phyloP scores from a whole-genome alignment of 1,140 invertebrate genomes.

The Carposina sasakii region DNA sequence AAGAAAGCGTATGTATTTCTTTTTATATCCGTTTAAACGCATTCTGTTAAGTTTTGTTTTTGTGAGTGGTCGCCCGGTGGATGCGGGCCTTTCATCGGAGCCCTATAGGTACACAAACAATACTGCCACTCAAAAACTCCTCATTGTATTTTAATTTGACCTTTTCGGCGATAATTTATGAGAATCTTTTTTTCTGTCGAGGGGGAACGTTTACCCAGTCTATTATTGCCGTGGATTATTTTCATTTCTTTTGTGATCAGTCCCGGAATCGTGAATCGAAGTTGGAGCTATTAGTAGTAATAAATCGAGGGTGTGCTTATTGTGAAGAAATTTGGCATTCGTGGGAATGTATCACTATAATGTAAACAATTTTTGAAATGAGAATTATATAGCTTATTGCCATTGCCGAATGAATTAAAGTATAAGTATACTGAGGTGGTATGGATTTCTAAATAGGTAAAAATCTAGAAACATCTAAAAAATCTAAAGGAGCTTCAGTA shows the following conservation, averaged over 20 bases:
- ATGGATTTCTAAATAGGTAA: no score
- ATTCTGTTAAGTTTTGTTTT: conserved; percentile 72
- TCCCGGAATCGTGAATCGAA: no score
- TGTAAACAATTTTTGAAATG: conserved; percentile 7
- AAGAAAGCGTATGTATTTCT: conserved; percentile 70
- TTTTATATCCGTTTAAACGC: conserved; percentile 71
- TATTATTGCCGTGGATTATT: conserved; percentile 62
- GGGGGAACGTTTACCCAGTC: conserved; percentile 64
- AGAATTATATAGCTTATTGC: no score
- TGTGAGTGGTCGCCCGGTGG: conserved; percentile 50
- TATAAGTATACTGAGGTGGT: no score
- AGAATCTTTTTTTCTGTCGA: conserved; percentile 51
- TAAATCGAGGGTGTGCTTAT: conserved; percentile 2
- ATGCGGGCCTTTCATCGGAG: conserved; percentile 67
- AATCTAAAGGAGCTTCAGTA: no score
- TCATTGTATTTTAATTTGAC: conserved; percentile 73
- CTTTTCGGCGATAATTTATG: conserved; percentile 72
- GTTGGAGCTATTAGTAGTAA: conserved; percentile 30
- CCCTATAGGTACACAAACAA: conserved; percentile 64
- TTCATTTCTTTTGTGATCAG: conserved; percentile 55
- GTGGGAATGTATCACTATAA: conserved; percentile 9
- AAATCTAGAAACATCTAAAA: no score
- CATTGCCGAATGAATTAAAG: no score
- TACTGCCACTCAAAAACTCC: conserved; percentile 71
- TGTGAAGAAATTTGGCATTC: conserved; percentile 4